These are phyloP conservation scores for Nerophis lumbriciformis DNA, from an alignment of 2,113 vertebrate genomes.

Conservation along the genomic window DNA sequence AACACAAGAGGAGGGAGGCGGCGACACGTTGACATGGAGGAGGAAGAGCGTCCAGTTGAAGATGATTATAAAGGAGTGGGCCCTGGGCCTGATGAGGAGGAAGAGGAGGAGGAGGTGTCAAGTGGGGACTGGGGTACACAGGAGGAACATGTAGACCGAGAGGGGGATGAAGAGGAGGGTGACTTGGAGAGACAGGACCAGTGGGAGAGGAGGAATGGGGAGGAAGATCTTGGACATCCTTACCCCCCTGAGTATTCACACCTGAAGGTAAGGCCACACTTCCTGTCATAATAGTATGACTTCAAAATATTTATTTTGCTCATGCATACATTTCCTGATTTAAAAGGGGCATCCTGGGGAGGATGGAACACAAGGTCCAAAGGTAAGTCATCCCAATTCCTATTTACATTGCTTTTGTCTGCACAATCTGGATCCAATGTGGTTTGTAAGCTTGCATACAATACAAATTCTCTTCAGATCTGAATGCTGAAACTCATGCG, in stretches of 20 bases:
- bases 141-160: conserved; percentile 51
- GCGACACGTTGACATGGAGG: conserved; percentile 8
- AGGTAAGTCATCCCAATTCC: conserved; percentile 51
- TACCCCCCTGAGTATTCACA: conserved; percentile 55
- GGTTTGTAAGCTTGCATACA: not conserved
- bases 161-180: conserved; percentile 41
- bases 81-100: conserved; percentile 45
- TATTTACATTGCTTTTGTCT: not conserved
- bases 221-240: conserved; percentile 39
- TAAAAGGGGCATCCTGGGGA: conserved; percentile 75
- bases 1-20: conserved; percentile 5
- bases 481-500: too few relatives aligned
- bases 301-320: not conserved
- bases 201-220: conserved; percentile 46
- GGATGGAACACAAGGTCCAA: conserved; percentile 64
- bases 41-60: conserved; percentile 8
- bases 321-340: not conserved
- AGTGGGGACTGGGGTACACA: conserved; percentile 52
- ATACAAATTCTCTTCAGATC: not conserved
- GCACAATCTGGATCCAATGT: not conserved
- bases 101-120: conserved; percentile 27
- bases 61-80: conserved; percentile 4
- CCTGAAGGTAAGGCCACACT: conserved; percentile 59
- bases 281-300: not conserved
- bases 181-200: not conserved